Base-by-base conservation (phyloP, 2,113 vertebrate species). In the Percina caprodes region DNA sequence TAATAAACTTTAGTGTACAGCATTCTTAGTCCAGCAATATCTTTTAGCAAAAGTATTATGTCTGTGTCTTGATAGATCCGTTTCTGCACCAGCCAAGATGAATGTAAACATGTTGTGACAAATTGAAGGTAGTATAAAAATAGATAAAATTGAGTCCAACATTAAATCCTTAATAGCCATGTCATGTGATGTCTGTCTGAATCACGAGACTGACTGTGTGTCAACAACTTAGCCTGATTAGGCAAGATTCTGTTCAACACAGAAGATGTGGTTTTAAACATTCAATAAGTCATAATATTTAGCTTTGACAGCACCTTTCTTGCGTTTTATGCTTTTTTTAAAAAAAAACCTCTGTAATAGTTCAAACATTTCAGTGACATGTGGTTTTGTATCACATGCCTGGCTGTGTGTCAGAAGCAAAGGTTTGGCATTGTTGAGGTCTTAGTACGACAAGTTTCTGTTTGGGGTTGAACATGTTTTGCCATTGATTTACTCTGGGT, bases 131-230 rank as follows among this genome's bases (percentile, higher is more conserved):
- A 48, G 63, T 49, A 67, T 45, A 18, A 6, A 49, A 6, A 49
- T 24, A 14, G 3, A 23, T 45, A 16, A 18, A 21, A 46, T 56
- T 58, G 10, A 61, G 56, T 80, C 33, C 33, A 60, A 18, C 3
- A 61, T 72, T 46, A 12, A 65, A 48, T 68, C 8, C 45, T 21
- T 76, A 39, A 30, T 4, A 30, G 30, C n/a, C n/a, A 66, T 18
- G 35, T 75, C 75, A 79, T 69, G 70, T 88, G 84, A 74, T 56
- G 4, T 80, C 35, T 30, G 6, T 77, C 19, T 33, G 23, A 77
- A 61, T 81, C 85, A 87, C 49, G 45, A 79, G 86, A 74, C 72
- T 16, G 21, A 11, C n/a, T n/a, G 65, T 65, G 63, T 79, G 68
- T 54, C 63, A 67, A 6, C 68, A 59, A 0, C 56, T 1, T 56